Evolutionary conservation across 2,797 vertebrate species (phyloP).

Genomic region (Epinephelus awoara): DNA sequence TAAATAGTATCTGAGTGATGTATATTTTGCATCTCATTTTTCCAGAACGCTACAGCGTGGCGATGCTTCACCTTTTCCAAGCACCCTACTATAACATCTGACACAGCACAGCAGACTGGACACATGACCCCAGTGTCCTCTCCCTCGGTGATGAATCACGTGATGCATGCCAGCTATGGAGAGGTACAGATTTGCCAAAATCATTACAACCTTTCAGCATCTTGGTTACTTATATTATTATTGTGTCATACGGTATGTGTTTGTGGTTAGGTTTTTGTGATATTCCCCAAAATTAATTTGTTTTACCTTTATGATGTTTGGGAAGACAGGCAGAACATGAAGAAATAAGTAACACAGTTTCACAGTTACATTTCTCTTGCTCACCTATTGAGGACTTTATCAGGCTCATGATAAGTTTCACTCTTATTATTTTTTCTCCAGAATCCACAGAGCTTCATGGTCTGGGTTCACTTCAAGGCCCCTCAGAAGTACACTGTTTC

Average conservation of each 20-base stretch:
- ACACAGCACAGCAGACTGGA: conserved; percentile 74
- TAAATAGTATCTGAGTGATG: neutral
- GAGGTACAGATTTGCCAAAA: conserved; percentile 85
- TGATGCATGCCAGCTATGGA: conserved; percentile 92
- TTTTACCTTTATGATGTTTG: no score
- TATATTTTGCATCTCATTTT: neutral
- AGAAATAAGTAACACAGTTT: no score
- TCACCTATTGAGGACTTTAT: neutral
- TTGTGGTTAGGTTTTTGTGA: no score
- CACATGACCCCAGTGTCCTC: conserved; percentile 80
- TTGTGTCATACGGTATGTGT: neutral
- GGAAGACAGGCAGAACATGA: no score
- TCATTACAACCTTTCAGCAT: neutral
- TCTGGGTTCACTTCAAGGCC: conserved; percentile 95
- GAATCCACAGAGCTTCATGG: conserved; percentile 91
- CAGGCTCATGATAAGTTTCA: neutral
- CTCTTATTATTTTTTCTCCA: conserved; percentile 66
- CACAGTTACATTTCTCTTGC: no score
- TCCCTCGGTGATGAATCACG: conserved; percentile 92
- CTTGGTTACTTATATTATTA: neutral
- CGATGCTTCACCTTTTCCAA: conserved; percentile 95
- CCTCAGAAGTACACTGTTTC: conserved; percentile 87
- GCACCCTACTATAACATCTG: conserved; percentile 82
- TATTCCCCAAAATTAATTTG: no score
- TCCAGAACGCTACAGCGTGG: conserved; percentile 93